Conservation (phyloP, 2,888 invertebrate genomes). For the Anodontia alba region DNA sequence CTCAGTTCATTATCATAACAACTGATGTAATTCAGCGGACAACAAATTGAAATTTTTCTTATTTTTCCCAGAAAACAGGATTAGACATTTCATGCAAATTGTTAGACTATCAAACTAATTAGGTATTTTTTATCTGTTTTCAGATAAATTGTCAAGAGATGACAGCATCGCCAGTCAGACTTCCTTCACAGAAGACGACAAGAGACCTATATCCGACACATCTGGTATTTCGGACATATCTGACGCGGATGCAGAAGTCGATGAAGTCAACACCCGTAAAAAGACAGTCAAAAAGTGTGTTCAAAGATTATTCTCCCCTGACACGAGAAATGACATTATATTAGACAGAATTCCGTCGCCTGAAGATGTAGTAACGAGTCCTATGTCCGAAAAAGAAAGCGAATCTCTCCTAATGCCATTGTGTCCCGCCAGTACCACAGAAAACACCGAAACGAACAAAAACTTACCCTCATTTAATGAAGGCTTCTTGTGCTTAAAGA, state of each 20-base stretch:
- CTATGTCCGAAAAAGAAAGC: not conserved
- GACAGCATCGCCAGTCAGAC: not conserved
- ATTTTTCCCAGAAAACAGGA: no score
- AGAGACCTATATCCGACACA: slow-evolving; percentile 14
- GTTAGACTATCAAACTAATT: no score
- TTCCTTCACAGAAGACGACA: slow-evolving; percentile 1
- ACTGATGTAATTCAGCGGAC: no score
- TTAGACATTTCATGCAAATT: no score
- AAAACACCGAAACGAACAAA: not conserved
- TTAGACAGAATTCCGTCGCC: slow-evolving; percentile 51
- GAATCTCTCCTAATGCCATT: not conserved
- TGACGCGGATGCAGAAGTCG: slow-evolving; percentile 48
- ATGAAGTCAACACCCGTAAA: slow-evolving; percentile 34
- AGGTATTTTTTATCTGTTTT: not conserved
- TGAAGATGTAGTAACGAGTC: not conserved
- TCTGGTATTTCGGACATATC: slow-evolving; percentile 65
- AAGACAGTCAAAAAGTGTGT: slow-evolving; percentile 20
- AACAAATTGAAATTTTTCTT: no score
- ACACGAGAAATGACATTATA: slow-evolving; percentile 43
- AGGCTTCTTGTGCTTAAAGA: not conserved
- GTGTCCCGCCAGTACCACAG: not conserved
- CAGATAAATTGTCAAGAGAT: slow-evolving; percentile 2
- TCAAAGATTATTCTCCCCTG: slow-evolving; percentile 56
- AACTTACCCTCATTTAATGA: not conserved
- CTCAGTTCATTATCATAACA: no score